Evolutionary conservation across 2,797 vertebrate genomes (phyloP), one percentile per base, ranked within the genome.

Genomic region (Hyperoplus immaculatus): DNA sequence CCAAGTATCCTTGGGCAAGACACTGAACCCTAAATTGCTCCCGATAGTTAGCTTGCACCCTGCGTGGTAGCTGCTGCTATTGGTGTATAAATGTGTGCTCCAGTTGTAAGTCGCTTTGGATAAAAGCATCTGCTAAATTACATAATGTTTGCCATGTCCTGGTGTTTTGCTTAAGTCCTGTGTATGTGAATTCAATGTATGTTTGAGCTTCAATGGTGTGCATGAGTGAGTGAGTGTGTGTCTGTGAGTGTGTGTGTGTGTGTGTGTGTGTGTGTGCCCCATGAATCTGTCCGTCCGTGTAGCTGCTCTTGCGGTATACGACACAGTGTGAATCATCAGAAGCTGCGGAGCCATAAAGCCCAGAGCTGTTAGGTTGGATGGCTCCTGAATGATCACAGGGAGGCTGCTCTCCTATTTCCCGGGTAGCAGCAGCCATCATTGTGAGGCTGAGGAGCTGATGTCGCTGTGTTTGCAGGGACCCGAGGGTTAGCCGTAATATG

Each of bases 381-480:
- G 92, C 88, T 92, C 77, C 87, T 75, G 90, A 92, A 92, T 92
- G 89, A 94, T 94, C 91, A 91, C 90, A 86, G 85, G 73, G 87
- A 79, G 62, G 83, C 84, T 86, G 75, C 65, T 16, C 88, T 88
- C 85, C 87, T 86, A 88, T 91, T 89, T 89, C 78, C 81, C 80
- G 62, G 88, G 64, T 82, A 84, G 82, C 81, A 87, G 64, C 83
- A 84, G 82, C 81, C 72, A 70, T 92, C 87, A 63, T 81, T 16
- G 81, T 80, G 79, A 84, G 90, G 87, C 85, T 78, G 87, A 78
- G 60, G 87, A 70, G 85, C 62, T 56, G 77, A 80, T 41, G 84
- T 67, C 36, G 57, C 69, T 75, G 78, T 81, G 81, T 84, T 81
- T 76, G 81, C 56, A 1, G 63, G 80, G 88, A 84, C 87, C 90